phyloP scores from a whole-genome alignment of 1,140 invertebrate genomes.

The Meloidogyne floridensis region DNA sequence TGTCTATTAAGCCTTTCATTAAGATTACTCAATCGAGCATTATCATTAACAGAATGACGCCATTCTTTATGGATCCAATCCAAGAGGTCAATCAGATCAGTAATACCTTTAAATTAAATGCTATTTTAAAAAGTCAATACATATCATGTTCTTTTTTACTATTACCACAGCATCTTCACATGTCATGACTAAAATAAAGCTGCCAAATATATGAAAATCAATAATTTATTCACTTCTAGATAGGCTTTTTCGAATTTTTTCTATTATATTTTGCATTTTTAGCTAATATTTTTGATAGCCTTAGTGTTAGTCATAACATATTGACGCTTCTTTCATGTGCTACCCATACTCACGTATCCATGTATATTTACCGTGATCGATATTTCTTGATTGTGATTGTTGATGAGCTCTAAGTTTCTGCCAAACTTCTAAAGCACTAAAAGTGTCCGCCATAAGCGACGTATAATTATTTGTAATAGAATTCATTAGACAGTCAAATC shows the following conservation, averaged over 20 bases:
- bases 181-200: no score
- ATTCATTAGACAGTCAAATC: not conserved
- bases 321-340: no score
- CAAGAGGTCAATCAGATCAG: constrained; percentile 2
- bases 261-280: no score
- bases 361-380: not conserved
- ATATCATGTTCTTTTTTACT: no score
- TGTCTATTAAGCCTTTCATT: constrained; percentile 18
- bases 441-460: not conserved
- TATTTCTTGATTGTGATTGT: not conserved
- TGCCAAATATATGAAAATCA: no score
- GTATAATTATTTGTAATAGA: not conserved
- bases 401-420: constrained; percentile 3
- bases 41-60: constrained; percentile 10
- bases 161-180: no score
- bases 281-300: no score
- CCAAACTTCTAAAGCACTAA: not conserved
- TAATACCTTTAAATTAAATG: not conserved
- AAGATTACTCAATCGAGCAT: not conserved
- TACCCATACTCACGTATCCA: no score
- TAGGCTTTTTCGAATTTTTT: no score
- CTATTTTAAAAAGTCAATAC: no score
- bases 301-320: no score
- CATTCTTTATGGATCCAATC: not conserved
- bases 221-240: no score